Base-by-base conservation (phyloP, 2,888 invertebrate genomes). In the Apamea crenata region DNA sequence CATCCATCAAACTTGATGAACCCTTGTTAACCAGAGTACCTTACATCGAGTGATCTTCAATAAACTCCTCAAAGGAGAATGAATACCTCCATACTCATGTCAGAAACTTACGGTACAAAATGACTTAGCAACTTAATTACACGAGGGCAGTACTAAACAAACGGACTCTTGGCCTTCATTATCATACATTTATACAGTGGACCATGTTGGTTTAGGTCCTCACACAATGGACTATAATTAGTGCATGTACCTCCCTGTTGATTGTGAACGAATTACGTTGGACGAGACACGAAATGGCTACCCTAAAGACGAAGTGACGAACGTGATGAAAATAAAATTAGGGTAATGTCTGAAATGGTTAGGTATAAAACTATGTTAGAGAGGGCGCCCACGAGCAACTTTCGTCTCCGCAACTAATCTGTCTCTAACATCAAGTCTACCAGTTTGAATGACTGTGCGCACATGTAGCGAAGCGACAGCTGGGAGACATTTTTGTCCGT, bases 181-280 rank as follows among this genome's bases (percentile, higher is more conserved):
- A 87, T 63, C 79, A 87, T 80, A 68, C 82, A 78, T 74, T 81
- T 82, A 74, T 77, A 70, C 69, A 71, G 71, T 75, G 74, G 61
- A 66, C 74, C 29, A 25, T 88, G 82, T 87, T 87, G 74, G 63
- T 84, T 87, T 88, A 88, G 89, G 87, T 70, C 74, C 3, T 68
- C 66, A 68, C 50, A 82, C 76, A 83, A 61, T 36, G 68, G 40
- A n/a, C 68, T 63, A 74, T 81, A 82, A 86, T 84, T 78, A 80
- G 50, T 40, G 70, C 65, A 82, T 78, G 76, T 61, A 40, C 69
- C 63, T 56, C 76, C 59, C 56, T 76, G 78, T 78, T 83, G 74
- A 82, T 83, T 73, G 83, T 77, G 61, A 66, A 78, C 68, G 56
- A 74, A 74, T 80, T 76, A 71, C 36, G 69, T 56, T 12, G 32